These are phyloP conservation scores for Drosophila bocqueti DNA, from an alignment of 1,140 invertebrate species.

Conservation along the genomic window DNA sequence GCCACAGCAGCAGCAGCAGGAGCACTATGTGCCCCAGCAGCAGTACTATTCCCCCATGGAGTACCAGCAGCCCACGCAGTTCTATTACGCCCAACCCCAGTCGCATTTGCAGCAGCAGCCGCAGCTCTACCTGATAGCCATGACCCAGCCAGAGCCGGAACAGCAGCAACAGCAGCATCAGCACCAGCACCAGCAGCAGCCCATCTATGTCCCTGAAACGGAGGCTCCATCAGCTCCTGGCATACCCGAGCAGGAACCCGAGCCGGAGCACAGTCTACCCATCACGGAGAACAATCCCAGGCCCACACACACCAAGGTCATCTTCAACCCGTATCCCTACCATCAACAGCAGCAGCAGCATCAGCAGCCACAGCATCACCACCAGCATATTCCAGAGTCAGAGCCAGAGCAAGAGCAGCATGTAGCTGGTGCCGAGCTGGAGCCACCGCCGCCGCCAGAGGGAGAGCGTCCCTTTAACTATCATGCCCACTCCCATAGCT, in stretches of 20 bases:
- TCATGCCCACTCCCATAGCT: constrained; percentile 68
- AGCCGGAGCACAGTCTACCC: constrained; percentile 50
- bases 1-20: constrained; percentile 37
- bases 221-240: constrained; percentile 43
- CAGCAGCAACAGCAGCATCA: constrained; percentile 35
- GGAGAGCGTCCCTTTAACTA: constrained; percentile 77
- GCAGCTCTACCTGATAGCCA: constrained; percentile 75
- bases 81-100: constrained; percentile 69
- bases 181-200: constrained; percentile 43
- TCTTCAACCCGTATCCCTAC: constrained; percentile 71
- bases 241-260: constrained; percentile 7
- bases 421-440: neutral
- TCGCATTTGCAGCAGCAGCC: constrained; percentile 62
- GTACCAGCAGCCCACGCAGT: constrained; percentile 54
- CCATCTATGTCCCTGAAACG: constrained; percentile 74
- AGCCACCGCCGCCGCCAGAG: constrained; percentile 13
- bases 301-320: constrained; percentile 79
- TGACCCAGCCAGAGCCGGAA: constrained; percentile 53
- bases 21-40: constrained; percentile 51
- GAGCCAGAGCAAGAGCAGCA: constrained; percentile 35
- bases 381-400: constrained; percentile 2
- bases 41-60: constrained; percentile 61
- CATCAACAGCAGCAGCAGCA: constrained; percentile 53
- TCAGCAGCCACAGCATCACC: constrained; percentile 36
- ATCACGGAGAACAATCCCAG: constrained; percentile 81